A percentile compares a stretch with the other conserved stretches of the same genome.
phyloP scores from a whole-genome alignment of 2,113 vertebrate species.

The Callaeas wilsoni region DNA sequence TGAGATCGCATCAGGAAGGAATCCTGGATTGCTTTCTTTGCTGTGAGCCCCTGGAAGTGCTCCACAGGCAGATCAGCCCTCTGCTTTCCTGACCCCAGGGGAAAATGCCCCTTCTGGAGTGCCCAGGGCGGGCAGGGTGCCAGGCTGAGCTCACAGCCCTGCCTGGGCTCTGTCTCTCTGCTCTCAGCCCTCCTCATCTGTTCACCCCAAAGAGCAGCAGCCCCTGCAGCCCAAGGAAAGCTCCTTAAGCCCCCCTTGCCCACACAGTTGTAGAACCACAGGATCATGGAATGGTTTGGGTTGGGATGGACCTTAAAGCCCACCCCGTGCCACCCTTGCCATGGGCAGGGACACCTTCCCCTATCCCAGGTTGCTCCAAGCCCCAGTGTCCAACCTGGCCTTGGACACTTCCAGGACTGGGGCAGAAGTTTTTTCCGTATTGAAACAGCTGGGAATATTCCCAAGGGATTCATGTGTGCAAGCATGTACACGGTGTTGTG shows the following conservation, averaged over 20 bases:
- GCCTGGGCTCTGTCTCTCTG: not conserved
- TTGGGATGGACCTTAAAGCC: not conserved
- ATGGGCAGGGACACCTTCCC: not conserved
- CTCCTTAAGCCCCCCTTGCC: not conserved
- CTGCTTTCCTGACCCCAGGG: not conserved
- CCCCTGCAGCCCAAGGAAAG: not conserved
- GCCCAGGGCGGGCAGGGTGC: not conserved
- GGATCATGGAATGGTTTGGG: not conserved
- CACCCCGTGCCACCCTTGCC: not conserved
- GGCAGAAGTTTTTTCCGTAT: not conserved
- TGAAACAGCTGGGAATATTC: not conserved
- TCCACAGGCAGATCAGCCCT: not conserved
- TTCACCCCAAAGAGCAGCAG: not conserved
- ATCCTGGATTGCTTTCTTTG: not conserved
- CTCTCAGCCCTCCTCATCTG: not conserved
- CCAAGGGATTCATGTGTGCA: not conserved
- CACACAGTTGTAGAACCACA: not conserved
- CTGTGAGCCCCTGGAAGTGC: not conserved
- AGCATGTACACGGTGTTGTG: fast-evolving
- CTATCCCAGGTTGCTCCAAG: not conserved
- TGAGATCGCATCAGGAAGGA: not conserved
- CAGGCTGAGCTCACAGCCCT: not conserved
- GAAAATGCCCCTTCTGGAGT: not conserved
- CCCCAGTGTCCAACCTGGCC: fast-evolving
- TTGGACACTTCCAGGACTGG: not conserved